Evolutionary conservation across 2,113 vertebrate species (phyloP), one percentile per base, ranked within the genome.

Genomic region (Neomonachus schauinslandi): DNA sequence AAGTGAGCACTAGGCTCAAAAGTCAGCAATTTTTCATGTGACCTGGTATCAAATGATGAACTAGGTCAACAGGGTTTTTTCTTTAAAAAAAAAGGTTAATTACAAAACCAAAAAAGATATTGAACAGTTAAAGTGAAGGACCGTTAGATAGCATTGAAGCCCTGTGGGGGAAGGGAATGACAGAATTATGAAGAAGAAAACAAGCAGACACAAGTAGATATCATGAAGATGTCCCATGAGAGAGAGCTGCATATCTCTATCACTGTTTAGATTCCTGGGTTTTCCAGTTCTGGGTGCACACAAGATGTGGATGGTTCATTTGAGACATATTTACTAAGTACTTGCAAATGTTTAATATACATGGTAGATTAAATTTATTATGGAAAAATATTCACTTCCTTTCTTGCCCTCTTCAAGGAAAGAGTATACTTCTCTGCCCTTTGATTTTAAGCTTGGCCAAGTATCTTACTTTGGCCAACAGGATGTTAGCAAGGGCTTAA

Each of bases 281-380:
- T 91, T 91, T 88, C 36, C 39, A 83, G 19, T 76, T 89, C 33
- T 74, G 14, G 22, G 59, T n/a, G 7, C 46, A 77, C 14, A 89
- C 21, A 63, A 89, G 26, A 90, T 83, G 59, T 51, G 19, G 92
- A 80, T 69, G 22, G 18, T 55, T 42, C 7, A 21, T 69, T 84
- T 53, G 26, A 97, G 91, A 93, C 2, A 57, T 18, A 59, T 33
- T 93, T 93, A 93, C 22, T 42, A 82, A 96, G 19, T 74, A 22
- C 28, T 28, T 59, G 5, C 16, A 94, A 76, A 77, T 92, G 51
- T 85, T 93, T 94, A 91, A 72, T 74, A 88, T 51, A 49, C 57
- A 19, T 55, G 15, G 18, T 8, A 63, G 18, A 69, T 46, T 71
- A 53, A 5, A 95, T 59, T 67, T 93, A 79, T 55, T 91, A 89